Evolutionary conservation across 2,113 vertebrate genomes (phyloP), one percentile per base, ranked within the genome.

Genomic region (Pyxicephalus adspersus): DNA sequence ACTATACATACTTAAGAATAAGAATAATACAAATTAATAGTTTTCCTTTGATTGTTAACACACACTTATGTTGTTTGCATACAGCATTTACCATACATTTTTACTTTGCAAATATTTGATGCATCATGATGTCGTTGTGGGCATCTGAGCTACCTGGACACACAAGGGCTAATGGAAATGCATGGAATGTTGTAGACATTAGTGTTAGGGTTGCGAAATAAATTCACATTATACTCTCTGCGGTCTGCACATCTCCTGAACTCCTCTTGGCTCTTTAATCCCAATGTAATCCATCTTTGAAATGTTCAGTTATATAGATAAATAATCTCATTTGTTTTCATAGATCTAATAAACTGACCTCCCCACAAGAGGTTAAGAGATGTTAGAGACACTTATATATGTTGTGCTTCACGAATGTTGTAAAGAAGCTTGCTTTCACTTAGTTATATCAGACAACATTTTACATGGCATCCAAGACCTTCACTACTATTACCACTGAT

Each of bases 221-320:
- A 31, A 54, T 64, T 29, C 28, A n/a, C 29, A 66, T 65, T 66
- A 50, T 74, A 11, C 66, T 75, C 51, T 66, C 28, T 64, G 16
- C 34, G 38, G 66, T 61, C 55, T 45, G 61, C 31, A 45, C 52
- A 63, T 50, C 9, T 57, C 28, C 51, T 55, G 18, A 31, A 52
- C 51, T 26, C 63, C 72, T n/a, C 0, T 83, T 77, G 87, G 87
- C 89, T 86, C 87, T 84, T 83, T 90, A 90, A 90, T 90, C 88
- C 88, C 86, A 86, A 88, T 87, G 70, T 87, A 90, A 90, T 91
- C 89, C 87, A 85, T 90, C 87, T 89, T 87, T 87, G 89, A 89
- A 89, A 88, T 85, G 83, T 87, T 88, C 89, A 89, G 90, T 90
- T 91, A 90, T 87, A 88, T 85, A 88, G 87, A 89, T 89, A 89